Evolutionary conservation across 2,113 vertebrate species (phyloP).

Genomic region (Grus americana): DNA sequence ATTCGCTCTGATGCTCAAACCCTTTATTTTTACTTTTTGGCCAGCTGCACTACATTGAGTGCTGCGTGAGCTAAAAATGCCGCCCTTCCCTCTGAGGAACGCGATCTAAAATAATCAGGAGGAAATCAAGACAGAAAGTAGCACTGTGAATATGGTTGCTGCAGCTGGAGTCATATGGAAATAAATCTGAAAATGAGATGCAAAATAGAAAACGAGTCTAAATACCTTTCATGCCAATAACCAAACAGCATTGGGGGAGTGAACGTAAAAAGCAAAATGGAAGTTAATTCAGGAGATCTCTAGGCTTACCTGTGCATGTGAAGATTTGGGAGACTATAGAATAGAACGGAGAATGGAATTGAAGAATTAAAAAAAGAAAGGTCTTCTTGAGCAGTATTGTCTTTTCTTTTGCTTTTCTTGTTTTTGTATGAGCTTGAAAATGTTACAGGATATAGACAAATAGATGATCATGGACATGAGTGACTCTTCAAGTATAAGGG

Average conservation of each 20-base stretch:
- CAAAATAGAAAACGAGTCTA: not conserved
- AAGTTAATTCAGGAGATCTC: not conserved
- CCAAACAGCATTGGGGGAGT: not conserved
- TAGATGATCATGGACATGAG: not conserved
- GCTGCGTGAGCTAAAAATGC: constrained; percentile 25
- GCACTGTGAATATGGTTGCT: not conserved
- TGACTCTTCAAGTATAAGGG: constrained; percentile 9
- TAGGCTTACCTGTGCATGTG: not conserved
- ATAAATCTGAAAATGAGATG: constrained; percentile 20
- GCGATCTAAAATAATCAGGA: constrained; percentile 41
- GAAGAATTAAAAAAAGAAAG: not conserved
- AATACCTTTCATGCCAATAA: not conserved
- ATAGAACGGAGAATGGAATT: not conserved
- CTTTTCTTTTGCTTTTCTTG: constrained; percentile 17
- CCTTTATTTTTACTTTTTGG: constrained; percentile 53
- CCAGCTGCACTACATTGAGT: constrained; percentile 50
- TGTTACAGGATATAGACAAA: not conserved
- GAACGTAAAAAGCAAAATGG: not conserved
- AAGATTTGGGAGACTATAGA: not conserved
- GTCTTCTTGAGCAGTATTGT: not conserved
- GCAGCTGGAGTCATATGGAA: not conserved
- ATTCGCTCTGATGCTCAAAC: not conserved
- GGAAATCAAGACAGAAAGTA: constrained; percentile 30
- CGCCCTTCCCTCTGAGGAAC: constrained; percentile 32
- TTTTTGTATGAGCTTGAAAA: not conserved